Conservation (phyloP, 2,888 invertebrate species). For the Nephrotoma guestfalica region DNA sequence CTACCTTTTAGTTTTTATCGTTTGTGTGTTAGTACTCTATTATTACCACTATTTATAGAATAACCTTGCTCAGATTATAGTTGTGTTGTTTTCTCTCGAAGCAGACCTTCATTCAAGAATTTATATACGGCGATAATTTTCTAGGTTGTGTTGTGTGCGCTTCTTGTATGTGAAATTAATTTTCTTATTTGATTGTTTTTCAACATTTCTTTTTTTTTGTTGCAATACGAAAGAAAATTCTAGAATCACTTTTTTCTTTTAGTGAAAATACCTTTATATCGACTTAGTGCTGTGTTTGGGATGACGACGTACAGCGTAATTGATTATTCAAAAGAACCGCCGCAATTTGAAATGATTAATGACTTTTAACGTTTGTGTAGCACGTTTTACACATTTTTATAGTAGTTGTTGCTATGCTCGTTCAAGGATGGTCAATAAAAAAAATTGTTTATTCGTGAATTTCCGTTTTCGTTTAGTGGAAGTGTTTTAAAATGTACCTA, state of each 20-base stretch:
- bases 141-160: not conserved
- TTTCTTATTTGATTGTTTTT: not conserved
- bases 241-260: not conserved
- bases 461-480: not conserved
- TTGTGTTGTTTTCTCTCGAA: not conserved
- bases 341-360: not conserved
- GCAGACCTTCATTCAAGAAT: not conserved
- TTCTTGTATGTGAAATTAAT: not conserved
- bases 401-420: not conserved
- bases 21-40: not conserved
- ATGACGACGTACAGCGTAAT: not conserved
- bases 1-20: not conserved
- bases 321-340: not conserved
- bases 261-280: not conserved
- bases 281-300: not conserved
- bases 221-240: not conserved
- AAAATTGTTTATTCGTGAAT: not conserved
- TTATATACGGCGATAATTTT: not conserved
- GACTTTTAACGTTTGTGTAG: not conserved
- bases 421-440: not conserved
- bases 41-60: not conserved
- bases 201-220: not conserved
- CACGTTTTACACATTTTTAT: not conserved
- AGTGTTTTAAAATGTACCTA: too few species aligned
- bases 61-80: not conserved